These are phyloP conservation scores for Gambelia wislizenii DNA, from an alignment of 2,797 vertebrate species.

Conservation along the genomic window DNA sequence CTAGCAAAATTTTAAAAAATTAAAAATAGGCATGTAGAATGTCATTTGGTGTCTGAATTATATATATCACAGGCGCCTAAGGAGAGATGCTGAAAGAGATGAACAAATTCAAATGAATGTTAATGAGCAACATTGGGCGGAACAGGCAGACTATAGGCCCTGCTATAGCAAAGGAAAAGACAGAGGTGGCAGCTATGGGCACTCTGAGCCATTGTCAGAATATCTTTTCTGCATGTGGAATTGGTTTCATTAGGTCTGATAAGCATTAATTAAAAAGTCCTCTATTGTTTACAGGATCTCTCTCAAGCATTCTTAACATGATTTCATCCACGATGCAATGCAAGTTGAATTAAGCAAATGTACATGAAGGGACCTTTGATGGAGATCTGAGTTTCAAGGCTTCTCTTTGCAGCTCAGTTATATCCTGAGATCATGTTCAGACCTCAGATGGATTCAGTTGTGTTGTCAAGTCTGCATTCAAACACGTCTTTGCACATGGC, in stretches of 20 bases:
- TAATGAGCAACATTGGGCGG: too few relatives aligned
- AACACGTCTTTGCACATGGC: neutral
- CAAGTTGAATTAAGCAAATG: neutral
- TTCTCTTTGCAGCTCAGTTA: neutral
- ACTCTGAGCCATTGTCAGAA: neutral
- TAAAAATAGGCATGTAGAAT: neutral
- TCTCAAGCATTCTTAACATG: neutral
- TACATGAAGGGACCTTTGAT: neutral
- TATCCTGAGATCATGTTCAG: neutral
- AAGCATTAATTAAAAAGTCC: neutral
- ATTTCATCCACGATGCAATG: neutral
- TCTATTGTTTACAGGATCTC: neutral
- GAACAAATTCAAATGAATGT: neutral
- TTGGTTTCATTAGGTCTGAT: neutral
- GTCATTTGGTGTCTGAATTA: neutral
- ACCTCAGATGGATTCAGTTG: neutral
- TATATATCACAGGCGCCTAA: neutral
- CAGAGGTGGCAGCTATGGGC: neutral
- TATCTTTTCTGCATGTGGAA: neutral
- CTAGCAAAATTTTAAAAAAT: neutral
- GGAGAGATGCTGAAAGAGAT: neutral
- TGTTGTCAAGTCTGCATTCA: neutral
- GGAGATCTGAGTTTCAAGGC: too few relatives aligned
- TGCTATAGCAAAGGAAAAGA: neutral
- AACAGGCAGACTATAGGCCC: too few relatives aligned